Evolutionary conservation across 2,888 invertebrate genomes (phyloP).

Genomic region (Drosophila anomelani): DNA sequence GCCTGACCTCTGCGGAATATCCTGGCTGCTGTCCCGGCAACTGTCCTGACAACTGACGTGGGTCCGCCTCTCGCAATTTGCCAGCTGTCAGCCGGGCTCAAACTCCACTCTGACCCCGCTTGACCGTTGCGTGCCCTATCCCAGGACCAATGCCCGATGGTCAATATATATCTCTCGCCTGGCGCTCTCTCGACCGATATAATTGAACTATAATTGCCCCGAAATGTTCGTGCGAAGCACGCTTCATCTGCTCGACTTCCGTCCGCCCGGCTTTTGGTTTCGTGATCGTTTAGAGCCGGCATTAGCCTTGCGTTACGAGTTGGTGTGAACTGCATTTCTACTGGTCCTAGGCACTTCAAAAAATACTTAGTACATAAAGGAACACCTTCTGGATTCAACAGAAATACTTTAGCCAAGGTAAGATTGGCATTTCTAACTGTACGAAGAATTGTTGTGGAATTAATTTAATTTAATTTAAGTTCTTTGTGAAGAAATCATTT

Average conservation of each 20-base stretch:
- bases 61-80: constrained; percentile 59
- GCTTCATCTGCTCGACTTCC: constrained; percentile 65
- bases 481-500: too few relatives aligned
- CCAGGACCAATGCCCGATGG: not conserved
- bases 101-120: constrained; percentile 44
- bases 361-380: not conserved
- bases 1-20: constrained; percentile 53
- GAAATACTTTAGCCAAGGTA: not conserved
- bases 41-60: constrained; percentile 66
- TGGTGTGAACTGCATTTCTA: constrained; percentile 64
- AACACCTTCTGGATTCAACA: not conserved
- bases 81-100: constrained; percentile 68
- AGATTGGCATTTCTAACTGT: not conserved
- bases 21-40: constrained; percentile 11
- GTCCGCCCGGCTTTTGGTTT: constrained; percentile 13
- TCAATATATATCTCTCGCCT: constrained; percentile 29
- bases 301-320: constrained; percentile 41
- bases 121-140: constrained; percentile 51
- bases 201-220: constrained; percentile 77
- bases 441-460: not conserved
- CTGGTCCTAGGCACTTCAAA: not conserved
- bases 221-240: constrained; percentile 53
- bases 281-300: constrained; percentile 41
- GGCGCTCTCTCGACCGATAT: constrained; percentile 56
- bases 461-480: too few relatives aligned